phyloP scores from a whole-genome alignment of 92 coral and sea anemone genomes.

The Palythoa caribaeorum region DNA sequence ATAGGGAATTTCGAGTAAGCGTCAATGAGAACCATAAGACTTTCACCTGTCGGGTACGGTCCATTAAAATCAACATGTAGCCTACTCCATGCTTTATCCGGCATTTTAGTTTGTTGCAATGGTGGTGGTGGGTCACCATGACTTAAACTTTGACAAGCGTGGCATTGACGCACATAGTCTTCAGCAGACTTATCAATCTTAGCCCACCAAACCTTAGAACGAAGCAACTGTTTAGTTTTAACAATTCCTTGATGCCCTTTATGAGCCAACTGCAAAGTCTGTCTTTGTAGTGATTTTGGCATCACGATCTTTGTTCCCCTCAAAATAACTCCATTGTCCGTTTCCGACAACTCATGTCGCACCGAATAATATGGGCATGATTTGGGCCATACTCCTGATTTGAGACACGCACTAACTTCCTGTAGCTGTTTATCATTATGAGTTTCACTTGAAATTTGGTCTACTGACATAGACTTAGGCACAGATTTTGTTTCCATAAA shows the following conservation, averaged over 20 bases:
- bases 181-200: no score
- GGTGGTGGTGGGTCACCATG: no score
- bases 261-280: conserved; percentile 22
- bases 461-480: conserved; percentile 46
- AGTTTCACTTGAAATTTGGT: conserved; percentile 44
- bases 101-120: no score
- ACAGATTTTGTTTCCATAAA: conserved; percentile 49
- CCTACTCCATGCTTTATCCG: no score
- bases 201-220: no score
- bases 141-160: no score
- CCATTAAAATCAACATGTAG: no score
- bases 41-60: no score
- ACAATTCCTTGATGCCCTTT: conserved; percentile 39
- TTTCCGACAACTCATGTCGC: conserved; percentile 31
- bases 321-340: conserved; percentile 38
- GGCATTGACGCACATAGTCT: no score
- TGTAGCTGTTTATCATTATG: conserved; percentile 38
- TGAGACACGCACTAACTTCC: conserved; percentile 17
- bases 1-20: no score
- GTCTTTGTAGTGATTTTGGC: conserved; percentile 39
- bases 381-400: conserved; percentile 46
- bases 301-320: conserved; percentile 53
- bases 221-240: conserved; percentile 30
- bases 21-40: no score
- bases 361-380: conserved; percentile 23